Base-by-base conservation (phyloP, 2,797 vertebrate genomes). In the Tapera naevia region DNA sequence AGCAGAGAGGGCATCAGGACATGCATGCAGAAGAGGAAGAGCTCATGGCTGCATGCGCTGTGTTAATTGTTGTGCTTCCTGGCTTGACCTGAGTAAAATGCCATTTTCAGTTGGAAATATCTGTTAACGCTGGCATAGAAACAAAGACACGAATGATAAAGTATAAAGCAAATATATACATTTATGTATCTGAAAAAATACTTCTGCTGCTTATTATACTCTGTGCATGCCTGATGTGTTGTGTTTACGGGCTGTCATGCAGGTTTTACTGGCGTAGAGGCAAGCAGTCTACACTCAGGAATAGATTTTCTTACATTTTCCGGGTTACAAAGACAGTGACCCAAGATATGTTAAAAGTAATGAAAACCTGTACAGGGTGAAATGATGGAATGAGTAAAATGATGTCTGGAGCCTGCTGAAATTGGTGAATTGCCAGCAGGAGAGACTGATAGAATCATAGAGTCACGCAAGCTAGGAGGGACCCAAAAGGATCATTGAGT, bases 221-320 rank as follows among this genome's bases (percentile, higher is more conserved):
- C 14, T 48, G 4, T 11, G 1, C 45, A 7, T 32, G 32, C 1
- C 0, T 3, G 41, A 53, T 93, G 76, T 73, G 51, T 41, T 62
- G 6, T 18, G 7, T 24, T 95, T 56, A 50, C 17, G 17, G 51
- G n/a, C 17, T 91, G 6, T 74, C 21, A 65, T 84, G 50, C 41
- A 80, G 61, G 19, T 64, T 86, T 61, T 88, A 67, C 82, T 85
- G 69, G 78, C 35, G 32, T 0, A 53, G 28, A 53, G 24, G 17
- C 32, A 80, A 43, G 22, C 45, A 58, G 71, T 97, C 88, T 92
- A 86, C 94, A 62, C 86, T 97, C 35, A 64, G 41, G 16, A 64
- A 28, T 6, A 61, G 64, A 73, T 79, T 94, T 95, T 48, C 71
- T 86, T 95, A 58, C 32, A 48, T 97, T 96, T 97, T 95, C 90